Base-by-base conservation (phyloP, 2,113 vertebrate genomes). In the Anarhynchus alexandrinus region DNA sequence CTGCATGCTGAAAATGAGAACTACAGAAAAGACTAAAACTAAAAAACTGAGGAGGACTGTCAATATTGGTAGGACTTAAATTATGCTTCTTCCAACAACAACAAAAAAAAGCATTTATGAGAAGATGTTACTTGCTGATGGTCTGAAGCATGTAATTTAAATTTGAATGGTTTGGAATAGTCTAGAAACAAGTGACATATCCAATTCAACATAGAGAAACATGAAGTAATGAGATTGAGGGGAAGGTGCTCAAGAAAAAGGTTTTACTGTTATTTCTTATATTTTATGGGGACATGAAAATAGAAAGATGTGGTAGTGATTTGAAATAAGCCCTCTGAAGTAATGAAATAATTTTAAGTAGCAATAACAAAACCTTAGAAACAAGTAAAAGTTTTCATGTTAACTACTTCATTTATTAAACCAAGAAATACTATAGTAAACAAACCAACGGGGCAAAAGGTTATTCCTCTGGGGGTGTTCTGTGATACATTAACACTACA, bases 291-390 rank as follows among this genome's bases (percentile, higher is more conserved):
- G 26, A 82, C 21, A n/a, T 36, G 92, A 93, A 84, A 67, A 70
- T 73, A 88, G 74, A 36, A 79, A 80, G 59, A 81, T 81, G n/a
- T 55, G 45, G 30, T 22, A 77, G 54, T 83, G 59, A 92, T 88
- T 91, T 90, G 71, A 86, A 96, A 81, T 73, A 90, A 96, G 32
- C 20, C 20, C 8, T 95, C 38, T 90, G 42, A 95, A 85, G 49
- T 83, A 89, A 86, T 72, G 52, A 85, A 94, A 91, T 82, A n/a
- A 88, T 71, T 92, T 93, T 78, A 58, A 95, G 57, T 47, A 74
- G 36, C 61, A 88, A 52, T 70, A 86, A 77, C 67, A 91, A 84
- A 93, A 51, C 9, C 43, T 70, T 81, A 81, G 67, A 67, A 90
- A 64, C n/a, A 78, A 86, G 64, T 58, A 55, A 51, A 66, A 84